Evolutionary conservation across 2,113 vertebrate genomes (phyloP), one percentile per base, ranked within the genome.

Genomic region (Colaptes auratus): DNA sequence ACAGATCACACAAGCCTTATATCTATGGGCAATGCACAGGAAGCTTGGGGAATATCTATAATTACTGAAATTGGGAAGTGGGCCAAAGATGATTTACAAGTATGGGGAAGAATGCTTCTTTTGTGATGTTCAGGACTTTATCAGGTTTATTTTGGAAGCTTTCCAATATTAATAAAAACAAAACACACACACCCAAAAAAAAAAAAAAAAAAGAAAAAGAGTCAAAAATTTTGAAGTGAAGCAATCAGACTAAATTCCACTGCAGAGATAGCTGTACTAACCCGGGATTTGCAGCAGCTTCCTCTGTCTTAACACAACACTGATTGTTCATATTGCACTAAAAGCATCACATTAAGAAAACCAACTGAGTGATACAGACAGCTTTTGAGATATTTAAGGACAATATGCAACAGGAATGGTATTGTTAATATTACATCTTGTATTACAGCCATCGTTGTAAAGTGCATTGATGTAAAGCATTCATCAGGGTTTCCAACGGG

Each of bases 71-170:
- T 88, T 1, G 12, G 90, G 91, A 83, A 76, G 52, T 55, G 53
- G 58, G 93, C 63, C 81, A 84, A 82, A 84, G 69, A 65, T 86
- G 69, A 86, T 77, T 86, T 89, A 44, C 61, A 85, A 30, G 66
- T 88, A 6, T 31, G 63, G 64, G 74, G 79, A 95, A 93, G 66
- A 95, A 95, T 2, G 1, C 24, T 75, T 93, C 92, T 95, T 91
- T 93, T 90, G 73, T 95, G 82, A 91, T 65, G 33, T n/a, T 93
- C 23, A 73, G 33, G 35, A 84, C 50, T 94, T 95, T 95, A 78
- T 83, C 31, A 82, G 17, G 44, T 91, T 96, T 97, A 33, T 82
- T 87, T 78, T 96, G 95, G 92, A 96, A 75, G 6, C 48, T 89
- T 90, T 86, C 85, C 92, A 95, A 77, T 53, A 82, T 30, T 77